phyloP scores from a whole-genome alignment of 2,113 vertebrate species.

The Chamaetylas fuelleborni region DNA sequence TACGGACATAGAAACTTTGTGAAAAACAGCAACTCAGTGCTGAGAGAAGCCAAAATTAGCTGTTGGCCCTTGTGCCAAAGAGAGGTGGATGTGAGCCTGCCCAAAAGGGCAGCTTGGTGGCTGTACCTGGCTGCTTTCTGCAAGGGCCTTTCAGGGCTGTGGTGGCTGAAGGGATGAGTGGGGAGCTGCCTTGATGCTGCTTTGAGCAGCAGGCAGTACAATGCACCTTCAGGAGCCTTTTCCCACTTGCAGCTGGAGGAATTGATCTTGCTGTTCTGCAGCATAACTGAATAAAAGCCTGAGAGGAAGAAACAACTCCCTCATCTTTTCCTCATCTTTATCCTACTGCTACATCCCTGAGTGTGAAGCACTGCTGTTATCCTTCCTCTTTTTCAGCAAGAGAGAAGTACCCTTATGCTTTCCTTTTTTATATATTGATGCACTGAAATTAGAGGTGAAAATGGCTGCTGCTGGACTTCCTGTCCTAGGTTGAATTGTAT shows the following conservation, averaged over 20 bases:
- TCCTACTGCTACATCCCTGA: background rate
- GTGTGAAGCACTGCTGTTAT: background rate
- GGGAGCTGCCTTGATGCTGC: background rate
- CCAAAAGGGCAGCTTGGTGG: background rate
- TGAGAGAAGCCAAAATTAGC: background rate
- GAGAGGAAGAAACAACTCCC: background rate
- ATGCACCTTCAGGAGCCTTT: background rate
- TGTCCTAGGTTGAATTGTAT: background rate
- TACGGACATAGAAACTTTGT: background rate
- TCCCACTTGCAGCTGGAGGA: background rate
- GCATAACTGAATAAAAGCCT: background rate
- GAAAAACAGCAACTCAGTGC: background rate
- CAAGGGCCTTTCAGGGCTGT: background rate
- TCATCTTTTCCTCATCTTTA: background rate
- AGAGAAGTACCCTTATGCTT: background rate
- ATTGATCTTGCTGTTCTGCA: background rate
- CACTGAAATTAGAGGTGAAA: background rate
- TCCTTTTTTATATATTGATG: background rate
- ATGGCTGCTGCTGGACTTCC: background rate
- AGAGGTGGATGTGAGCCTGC: fast-evolving
- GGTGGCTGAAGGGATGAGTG: background rate
- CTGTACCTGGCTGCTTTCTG: background rate
- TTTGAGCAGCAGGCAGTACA: background rate
- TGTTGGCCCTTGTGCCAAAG: background rate
- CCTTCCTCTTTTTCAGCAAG: background rate